Percentiles rank a stretch among this genome's conserved stretches.
Evolutionary conservation across 1,140 invertebrate genomes (phyloP).

Genomic region (Pissodes strobi): DNA sequence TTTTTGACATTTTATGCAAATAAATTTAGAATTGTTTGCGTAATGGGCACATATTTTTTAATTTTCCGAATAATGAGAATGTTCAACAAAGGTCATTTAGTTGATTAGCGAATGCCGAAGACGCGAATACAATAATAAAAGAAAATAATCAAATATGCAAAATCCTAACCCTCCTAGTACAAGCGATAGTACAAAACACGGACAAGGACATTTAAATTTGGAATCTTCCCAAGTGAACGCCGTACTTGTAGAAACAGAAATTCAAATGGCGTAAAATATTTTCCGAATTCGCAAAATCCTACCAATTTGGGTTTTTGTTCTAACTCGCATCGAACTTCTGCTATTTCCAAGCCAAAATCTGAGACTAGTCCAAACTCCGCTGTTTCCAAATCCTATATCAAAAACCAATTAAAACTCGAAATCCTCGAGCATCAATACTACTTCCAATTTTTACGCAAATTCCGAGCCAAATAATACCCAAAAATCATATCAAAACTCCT

Average conservation of each 20-base stretch:
- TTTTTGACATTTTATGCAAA: no score
- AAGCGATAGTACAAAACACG: neutral
- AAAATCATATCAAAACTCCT: neutral
- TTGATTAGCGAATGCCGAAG: slow-evolving; percentile 37
- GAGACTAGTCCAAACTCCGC: neutral
- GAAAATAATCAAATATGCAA: slow-evolving; percentile 6
- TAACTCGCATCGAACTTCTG: neutral
- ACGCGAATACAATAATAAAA: slow-evolving; percentile 32
- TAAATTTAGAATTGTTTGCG: no score
- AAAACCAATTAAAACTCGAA: neutral
- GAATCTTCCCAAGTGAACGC: slow-evolving; percentile 11
- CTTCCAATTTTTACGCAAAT: no score
- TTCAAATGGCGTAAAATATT: slow-evolving; percentile 15
- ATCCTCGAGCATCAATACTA: neutral
- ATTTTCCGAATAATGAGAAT: no score
- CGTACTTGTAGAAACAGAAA: slow-evolving; percentile 10
- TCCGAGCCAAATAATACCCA: no score
- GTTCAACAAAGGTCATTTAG: no score
- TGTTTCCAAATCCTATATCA: neutral
- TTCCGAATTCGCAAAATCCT: no score
- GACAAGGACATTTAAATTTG: slow-evolving; percentile 32
- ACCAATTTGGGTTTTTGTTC: no score
- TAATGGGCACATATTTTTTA: no score
- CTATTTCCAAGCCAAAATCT: neutral
- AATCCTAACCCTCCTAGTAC: slow-evolving; percentile 3